Evolutionary conservation across 2,797 vertebrate species (phyloP).

Genomic region (Rhynchotus rufescens): DNA sequence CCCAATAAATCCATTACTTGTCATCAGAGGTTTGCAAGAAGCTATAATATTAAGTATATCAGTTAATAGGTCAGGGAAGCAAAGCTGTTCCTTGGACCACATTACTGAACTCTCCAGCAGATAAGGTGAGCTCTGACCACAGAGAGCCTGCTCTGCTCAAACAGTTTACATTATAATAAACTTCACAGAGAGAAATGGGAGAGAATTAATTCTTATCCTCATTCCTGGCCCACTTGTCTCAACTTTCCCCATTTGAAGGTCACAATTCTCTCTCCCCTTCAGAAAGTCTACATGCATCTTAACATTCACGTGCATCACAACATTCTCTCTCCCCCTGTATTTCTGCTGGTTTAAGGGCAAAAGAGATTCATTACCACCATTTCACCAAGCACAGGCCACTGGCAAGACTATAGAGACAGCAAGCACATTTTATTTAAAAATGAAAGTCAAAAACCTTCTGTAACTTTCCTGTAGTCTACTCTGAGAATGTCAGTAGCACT

Average conservation of each 20-base stretch:
- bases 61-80: neutral
- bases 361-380: neutral
- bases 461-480: slow-evolving; percentile 4
- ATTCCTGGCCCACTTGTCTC: neutral
- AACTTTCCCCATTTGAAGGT: neutral
- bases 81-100: neutral
- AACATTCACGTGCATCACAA: neutral
- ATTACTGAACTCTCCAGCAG: neutral
- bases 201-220: neutral
- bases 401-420: neutral
- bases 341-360: neutral
- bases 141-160: neutral
- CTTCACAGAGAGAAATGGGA: neutral
- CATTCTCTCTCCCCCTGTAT: neutral
- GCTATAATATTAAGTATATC: neutral
- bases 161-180: neutral
- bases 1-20: neutral
- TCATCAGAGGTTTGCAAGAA: neutral
- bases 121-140: neutral
- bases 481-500: neutral
- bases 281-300: neutral
- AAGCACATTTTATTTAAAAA: neutral
- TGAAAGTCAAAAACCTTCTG: slow-evolving; percentile 3
- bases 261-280: neutral
- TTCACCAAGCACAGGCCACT: neutral